A percentile compares a stretch with the other conserved stretches of the same genome.
These are phyloP conservation scores for Euzophera pinguis DNA, from an alignment of 2,888 invertebrate species.

Conservation along the genomic window DNA sequence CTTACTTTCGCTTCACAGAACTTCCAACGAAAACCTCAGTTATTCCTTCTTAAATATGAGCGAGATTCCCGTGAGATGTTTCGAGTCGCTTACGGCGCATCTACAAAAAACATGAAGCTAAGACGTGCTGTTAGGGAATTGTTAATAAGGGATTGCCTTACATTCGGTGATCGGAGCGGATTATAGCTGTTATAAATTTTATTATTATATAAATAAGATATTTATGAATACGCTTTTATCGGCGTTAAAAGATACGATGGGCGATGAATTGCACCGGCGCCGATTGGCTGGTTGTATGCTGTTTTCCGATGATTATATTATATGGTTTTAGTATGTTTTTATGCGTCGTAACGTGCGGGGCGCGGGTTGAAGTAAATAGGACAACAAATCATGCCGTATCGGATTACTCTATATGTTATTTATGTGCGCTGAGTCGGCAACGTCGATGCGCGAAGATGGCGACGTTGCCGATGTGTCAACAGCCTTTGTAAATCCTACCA, in stretches of 20 bases:
- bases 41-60: slow-evolving; percentile 30
- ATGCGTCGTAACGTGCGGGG: slow-evolving; percentile 21
- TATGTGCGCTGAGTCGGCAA: slow-evolving; percentile 60
- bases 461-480: slow-evolving; percentile 26
- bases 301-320: slow-evolving; percentile 14
- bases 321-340: slow-evolving; percentile 12
- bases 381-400: slow-evolving; percentile 71
- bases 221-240: slow-evolving; percentile 55
- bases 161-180: slow-evolving; percentile 41
- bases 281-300: slow-evolving; percentile 7
- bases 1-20: slow-evolving; percentile 53
- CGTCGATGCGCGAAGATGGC: slow-evolving; percentile 25
- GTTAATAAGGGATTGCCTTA: slow-evolving; percentile 67
- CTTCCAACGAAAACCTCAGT: slow-evolving; percentile 34
- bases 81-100: slow-evolving; percentile 36
- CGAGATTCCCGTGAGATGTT: slow-evolving; percentile 22
- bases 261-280: slow-evolving; percentile 18
- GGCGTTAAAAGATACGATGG: slow-evolving; percentile 27
- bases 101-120: slow-evolving; percentile 52
- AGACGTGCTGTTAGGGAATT: slow-evolving; percentile 65
- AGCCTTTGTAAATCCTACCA: no score
- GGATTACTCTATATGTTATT: slow-evolving; percentile 73
- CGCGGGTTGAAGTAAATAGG: slow-evolving; percentile 61
- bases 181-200: slow-evolving; percentile 68
- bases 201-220: slow-evolving; percentile 71